Conservation (phyloP, 2,113 vertebrate genomes). For the Bungarus multicinctus region DNA sequence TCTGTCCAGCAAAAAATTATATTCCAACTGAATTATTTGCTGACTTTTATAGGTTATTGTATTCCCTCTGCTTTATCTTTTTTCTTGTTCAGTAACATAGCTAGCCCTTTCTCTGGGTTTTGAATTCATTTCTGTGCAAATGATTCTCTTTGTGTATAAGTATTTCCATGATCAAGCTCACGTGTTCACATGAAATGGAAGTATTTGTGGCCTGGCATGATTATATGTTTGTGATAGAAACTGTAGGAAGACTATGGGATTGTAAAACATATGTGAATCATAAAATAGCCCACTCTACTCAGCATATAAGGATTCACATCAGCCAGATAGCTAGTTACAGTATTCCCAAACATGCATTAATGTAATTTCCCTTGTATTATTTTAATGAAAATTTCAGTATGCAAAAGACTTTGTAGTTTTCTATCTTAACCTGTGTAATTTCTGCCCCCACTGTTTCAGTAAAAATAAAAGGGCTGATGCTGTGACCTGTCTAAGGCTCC, state of each 20-base stretch:
- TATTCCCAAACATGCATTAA: background rate
- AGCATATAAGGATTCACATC: background rate
- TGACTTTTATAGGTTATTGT: constrained; percentile 51
- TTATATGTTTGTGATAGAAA: background rate
- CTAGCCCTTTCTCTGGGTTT: constrained; percentile 29
- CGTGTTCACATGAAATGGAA: background rate
- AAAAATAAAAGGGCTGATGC: background rate
- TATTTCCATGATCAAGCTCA: background rate
- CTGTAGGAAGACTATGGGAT: background rate
- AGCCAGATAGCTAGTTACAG: background rate
- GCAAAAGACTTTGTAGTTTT: background rate
- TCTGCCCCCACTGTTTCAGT: background rate
- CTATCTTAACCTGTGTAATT: background rate
- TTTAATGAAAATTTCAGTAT: background rate
- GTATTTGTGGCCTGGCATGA: background rate
- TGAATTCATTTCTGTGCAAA: background rate
- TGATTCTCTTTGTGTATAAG: background rate
- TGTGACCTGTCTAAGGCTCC: background rate
- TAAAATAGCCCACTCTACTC: fast-evolving
- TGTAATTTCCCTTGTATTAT: background rate
- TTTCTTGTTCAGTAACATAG: background rate
- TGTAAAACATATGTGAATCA: background rate
- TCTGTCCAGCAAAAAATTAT: constrained; percentile 45
- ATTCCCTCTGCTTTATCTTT: constrained; percentile 44
- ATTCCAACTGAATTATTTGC: constrained; percentile 45